Evolutionary conservation across 2,888 invertebrate genomes (phyloP), one percentile per base, ranked within the genome.

Genomic region (Abrostola triplasia): DNA sequence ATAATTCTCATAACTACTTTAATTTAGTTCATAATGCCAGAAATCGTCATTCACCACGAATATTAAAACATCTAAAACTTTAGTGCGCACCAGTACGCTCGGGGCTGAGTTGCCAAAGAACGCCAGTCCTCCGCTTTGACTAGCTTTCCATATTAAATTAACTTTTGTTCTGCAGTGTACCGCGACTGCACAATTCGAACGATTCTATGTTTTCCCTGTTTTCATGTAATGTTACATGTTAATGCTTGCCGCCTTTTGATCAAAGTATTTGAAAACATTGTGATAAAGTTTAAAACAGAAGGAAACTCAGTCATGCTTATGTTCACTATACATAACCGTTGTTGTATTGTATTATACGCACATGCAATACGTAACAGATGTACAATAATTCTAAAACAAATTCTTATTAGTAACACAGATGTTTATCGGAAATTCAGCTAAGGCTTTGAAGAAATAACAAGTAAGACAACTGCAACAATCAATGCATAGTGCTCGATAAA

Each of bases 91-190:
- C 68, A 51, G 71, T 72, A 68, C 71, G 62, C 67, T 50, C 44
- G 63, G n/a, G 59, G 71, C 66, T 60, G 65, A 63, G 64, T 78
- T 68, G 71, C 71, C 73, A 77, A 80, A 80, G 80, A 76, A 69
- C 70, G 70, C 67, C 52, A 66, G 67, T 70, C 74, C 50, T 67
- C 69, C 56, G 67, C 70, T 80, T 79, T 79, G 76, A 71, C 68
- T 76, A 71, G 74, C 65, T 72, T 77, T 77, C 60, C 64, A 64
- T 75, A 80, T 79, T 79, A 76, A 82, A 82, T 82, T 80, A 81
- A 80, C 75, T 78, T 80, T 74, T 79, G 75, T 77, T 78, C 73
- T 68, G 67, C 64, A 70, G 48, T 73, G 61, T 73, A 73, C 70
- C 59, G 63, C 68, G 67, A 59, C 64, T 75, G 76, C 65, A 73